Evolutionary conservation across 2,797 vertebrate genomes (phyloP).

Genomic region (Parotocinclus haroldoi): DNA sequence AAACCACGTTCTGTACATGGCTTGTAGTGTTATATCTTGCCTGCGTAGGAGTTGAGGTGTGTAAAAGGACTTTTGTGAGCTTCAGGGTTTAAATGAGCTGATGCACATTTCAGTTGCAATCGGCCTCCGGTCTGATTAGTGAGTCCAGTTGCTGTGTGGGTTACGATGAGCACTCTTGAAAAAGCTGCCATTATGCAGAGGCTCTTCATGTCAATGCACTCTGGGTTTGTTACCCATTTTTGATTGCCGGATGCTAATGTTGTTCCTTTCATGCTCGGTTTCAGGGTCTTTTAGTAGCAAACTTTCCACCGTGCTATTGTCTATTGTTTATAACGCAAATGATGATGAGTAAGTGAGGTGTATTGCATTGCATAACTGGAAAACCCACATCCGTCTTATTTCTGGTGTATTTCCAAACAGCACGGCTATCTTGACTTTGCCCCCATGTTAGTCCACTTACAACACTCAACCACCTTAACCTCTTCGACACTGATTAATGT

Average conservation of each 20-base stretch:
- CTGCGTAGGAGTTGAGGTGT: slow-evolving; percentile 3
- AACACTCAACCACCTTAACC: no score
- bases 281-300: slow-evolving; percentile 20
- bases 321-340: neutral
- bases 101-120: slow-evolving; percentile 11
- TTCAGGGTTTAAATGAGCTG: slow-evolving; percentile 23
- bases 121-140: neutral
- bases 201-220: slow-evolving; percentile 19
- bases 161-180: slow-evolving; percentile 34
- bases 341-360: slow-evolving; percentile 2
- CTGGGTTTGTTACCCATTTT: slow-evolving; percentile 13
- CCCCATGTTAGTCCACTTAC: no score
- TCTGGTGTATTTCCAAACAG: no score
- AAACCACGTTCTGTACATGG: no score
- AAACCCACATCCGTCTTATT: no score
- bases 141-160: slow-evolving; percentile 26
- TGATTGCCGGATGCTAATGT: slow-evolving; percentile 31
- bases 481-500: no score
- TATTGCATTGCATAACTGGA: no score
- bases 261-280: slow-evolving; percentile 27
- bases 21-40: no score
- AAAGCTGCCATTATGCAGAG: slow-evolving; percentile 12
- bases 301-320: slow-evolving; percentile 34
- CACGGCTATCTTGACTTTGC: no score
- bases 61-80: slow-evolving; percentile 18